These are phyloP conservation scores for Tipula vernalis DNA, from an alignment of 2,888 invertebrate species.

Conservation along the genomic window DNA sequence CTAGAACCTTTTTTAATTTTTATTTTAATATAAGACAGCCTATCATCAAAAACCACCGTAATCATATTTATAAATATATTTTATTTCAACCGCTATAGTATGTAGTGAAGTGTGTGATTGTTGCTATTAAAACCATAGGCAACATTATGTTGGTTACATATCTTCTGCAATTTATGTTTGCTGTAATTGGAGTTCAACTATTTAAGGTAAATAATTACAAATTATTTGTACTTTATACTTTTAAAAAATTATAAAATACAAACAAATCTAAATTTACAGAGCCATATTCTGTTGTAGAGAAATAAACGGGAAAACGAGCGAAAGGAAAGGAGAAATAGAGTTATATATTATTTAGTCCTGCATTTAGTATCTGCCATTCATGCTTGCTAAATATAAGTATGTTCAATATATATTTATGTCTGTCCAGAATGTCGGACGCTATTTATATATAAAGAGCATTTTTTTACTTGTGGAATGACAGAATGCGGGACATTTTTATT, in stretches of 20 bases:
- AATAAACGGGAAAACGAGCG: not conserved
- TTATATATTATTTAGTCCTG: not conserved
- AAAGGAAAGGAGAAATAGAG: not conserved
- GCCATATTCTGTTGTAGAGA: conserved; percentile 13
- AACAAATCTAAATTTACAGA: conserved; percentile 6
- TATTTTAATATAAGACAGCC: conserved; percentile 20
- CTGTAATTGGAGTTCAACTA: conserved; percentile 99
- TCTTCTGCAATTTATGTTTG: conserved; percentile 99
- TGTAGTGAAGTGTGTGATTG: conserved; percentile 99
- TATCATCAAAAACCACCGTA: not conserved
- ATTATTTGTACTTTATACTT: not conserved
- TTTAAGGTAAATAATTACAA: conserved; percentile 56
- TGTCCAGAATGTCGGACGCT: not conserved
- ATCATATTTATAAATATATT: conserved; percentile 6
- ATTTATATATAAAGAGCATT: not conserved
- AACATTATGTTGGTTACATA: conserved; percentile 99
- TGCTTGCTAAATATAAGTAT: not conserved
- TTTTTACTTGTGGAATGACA: not conserved
- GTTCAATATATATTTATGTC: not conserved
- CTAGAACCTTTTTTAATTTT: conserved; percentile 25
- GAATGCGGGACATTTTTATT: not conserved
- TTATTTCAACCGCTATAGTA: conserved; percentile 47
- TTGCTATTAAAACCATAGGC: conserved; percentile 97
- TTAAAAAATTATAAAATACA: not conserved
- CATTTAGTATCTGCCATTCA: not conserved